These are phyloP conservation scores for Sialis fuliginosa DNA, from an alignment of 2,888 invertebrate species.

Conservation along the genomic window DNA sequence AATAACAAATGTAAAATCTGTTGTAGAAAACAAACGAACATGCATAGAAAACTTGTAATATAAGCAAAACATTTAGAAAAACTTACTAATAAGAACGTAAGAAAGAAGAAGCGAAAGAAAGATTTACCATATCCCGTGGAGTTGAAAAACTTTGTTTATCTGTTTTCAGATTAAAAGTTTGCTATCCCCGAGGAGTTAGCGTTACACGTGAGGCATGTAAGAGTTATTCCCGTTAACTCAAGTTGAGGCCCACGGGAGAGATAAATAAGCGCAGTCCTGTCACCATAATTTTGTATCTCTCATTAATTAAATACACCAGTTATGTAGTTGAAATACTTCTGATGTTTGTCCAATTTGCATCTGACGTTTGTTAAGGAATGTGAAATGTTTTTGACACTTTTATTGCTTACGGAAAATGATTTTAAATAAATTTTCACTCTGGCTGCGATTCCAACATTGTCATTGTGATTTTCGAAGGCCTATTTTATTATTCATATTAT, in stretches of 20 bases:
- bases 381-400: too few relatives aligned
- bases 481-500: too few relatives aligned
- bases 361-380: too few relatives aligned
- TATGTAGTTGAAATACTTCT: too few relatives aligned
- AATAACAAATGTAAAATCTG: too few relatives aligned
- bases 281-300: neutral
- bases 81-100: neutral
- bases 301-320: neutral
- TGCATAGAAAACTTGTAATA: neutral
- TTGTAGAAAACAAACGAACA: too few relatives aligned
- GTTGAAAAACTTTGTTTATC: conserved; percentile 1
- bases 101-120: neutral
- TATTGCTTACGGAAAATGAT: too few relatives aligned
- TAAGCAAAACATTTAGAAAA: conserved; percentile 1
- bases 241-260: neutral
- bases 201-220: neutral
- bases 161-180: conserved; percentile 3
- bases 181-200: neutral
- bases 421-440: too few relatives aligned
- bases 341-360: too few relatives aligned
- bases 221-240: neutral
- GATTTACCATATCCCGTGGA: neutral
- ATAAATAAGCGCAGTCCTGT: neutral
- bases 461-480: too few relatives aligned
- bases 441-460: too few relatives aligned